Conservation (phyloP, 1,140 invertebrate species). For the Tachypleus tridentatus region DNA sequence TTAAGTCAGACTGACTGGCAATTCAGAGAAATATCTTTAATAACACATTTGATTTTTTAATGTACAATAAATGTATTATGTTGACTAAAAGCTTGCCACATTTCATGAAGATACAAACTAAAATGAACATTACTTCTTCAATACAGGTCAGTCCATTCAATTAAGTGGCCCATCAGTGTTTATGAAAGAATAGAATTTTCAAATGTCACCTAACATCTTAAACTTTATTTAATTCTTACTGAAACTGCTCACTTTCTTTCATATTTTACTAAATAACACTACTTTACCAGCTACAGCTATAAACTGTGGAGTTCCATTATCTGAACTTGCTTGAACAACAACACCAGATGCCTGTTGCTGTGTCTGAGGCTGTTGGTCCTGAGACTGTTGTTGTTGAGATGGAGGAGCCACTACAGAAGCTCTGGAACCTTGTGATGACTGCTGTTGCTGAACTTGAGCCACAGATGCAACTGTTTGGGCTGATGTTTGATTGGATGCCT, state of each 20-base stretch:
- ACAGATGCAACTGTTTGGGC: neutral
- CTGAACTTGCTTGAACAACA: slow-evolving; percentile 11
- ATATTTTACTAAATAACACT: neutral
- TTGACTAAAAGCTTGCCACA: too few relatives aligned
- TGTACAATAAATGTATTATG: too few relatives aligned
- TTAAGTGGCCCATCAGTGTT: neutral
- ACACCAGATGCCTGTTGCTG: slow-evolving; percentile 3
- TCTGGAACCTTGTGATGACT: slow-evolving; percentile 3
- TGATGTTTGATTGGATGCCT: neutral
- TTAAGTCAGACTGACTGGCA: too few relatives aligned
- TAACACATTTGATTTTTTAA: too few relatives aligned
- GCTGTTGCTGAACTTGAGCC: neutral
- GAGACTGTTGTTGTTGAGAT: neutral
- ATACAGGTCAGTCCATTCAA: neutral
- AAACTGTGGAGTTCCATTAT: slow-evolving; percentile 11
- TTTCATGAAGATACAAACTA: too few relatives aligned
- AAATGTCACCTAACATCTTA: too few relatives aligned
- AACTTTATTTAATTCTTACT: too few relatives aligned
- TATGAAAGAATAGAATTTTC: neutral
- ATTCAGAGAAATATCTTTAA: too few relatives aligned
- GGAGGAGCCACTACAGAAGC: slow-evolving; percentile 5
- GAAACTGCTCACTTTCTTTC: too few relatives aligned
- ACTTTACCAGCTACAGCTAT: slow-evolving; percentile 15
- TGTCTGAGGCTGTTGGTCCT: slow-evolving; percentile 7
- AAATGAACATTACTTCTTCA: neutral